Percentiles rank a stretch among this genome's conserved stretches.
phyloP scores from a whole-genome alignment of 2,113 vertebrate genomes.

The Oxygymnocypris stewartii region DNA sequence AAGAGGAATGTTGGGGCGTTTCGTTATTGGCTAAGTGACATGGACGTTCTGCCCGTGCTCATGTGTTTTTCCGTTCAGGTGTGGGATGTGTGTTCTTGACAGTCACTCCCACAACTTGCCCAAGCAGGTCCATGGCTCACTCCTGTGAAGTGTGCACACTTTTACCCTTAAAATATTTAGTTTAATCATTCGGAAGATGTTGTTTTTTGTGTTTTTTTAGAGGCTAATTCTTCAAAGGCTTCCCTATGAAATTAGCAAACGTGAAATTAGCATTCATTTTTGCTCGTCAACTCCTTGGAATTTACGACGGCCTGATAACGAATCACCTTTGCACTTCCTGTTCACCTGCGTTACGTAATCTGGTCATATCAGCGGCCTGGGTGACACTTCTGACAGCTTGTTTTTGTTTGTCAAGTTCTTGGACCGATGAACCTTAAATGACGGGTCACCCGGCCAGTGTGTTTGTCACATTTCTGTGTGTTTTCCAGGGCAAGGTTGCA shows the following conservation, averaged over 20 bases:
- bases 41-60: slow-evolving; percentile 16
- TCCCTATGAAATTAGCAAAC: not conserved
- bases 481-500: not conserved
- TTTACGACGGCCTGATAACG: not conserved
- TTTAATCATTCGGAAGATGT: too few relatives aligned
- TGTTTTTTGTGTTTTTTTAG: too few relatives aligned
- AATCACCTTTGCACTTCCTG: slow-evolving; percentile 26
- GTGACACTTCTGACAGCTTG: not conserved
- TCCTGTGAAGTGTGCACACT: slow-evolving; percentile 1
- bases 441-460: not conserved
- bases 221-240: not conserved
- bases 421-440: slow-evolving; percentile 1
- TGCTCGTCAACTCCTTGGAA: slow-evolving; percentile 6
- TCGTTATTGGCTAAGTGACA: not conserved
- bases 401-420: slow-evolving; percentile 22
- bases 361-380: not conserved
- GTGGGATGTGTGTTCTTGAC: not conserved
- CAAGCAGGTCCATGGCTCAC: slow-evolving; percentile 44
- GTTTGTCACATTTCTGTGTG: slow-evolving; percentile 10
- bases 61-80: slow-evolving; percentile 29
- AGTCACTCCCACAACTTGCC: slow-evolving; percentile 47
- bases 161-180: not conserved
- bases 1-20: not conserved
- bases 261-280: not conserved
- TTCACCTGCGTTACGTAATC: slow-evolving; percentile 12